Evolutionary conservation across 2,797 vertebrate genomes (phyloP), one percentile per base, ranked within the genome.

Genomic region (Anabas testudineus): DNA sequence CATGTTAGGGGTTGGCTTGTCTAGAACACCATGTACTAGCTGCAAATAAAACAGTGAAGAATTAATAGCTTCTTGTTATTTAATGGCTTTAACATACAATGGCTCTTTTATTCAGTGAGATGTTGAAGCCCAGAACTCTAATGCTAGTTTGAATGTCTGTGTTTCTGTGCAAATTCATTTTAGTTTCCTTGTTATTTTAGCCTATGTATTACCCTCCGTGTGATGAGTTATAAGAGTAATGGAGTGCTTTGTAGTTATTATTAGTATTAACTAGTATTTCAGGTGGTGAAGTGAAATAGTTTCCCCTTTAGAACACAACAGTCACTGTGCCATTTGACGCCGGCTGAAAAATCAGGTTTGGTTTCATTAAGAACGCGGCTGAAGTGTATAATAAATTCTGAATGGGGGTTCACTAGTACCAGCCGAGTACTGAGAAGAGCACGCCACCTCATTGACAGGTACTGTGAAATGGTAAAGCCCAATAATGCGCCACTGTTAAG

Each of bases 401-500:
- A 24, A 46, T 46, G 22, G 32, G 4, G 42, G 48, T 51, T n/a
- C 24, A 43, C 12, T 62, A 43, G 22, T 43, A 8, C 36, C 13
- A 19, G 0, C 2, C 58, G 14, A 19, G 52, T 39, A 49, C 30
- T 61, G 64, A 48, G 13, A 53, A 1, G 6, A 60, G 4, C 16
- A n/a, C 12, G 24, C 52, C 18, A 55, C 19, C 32, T 64, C 24
- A 43, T 28, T 70, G 64, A 74, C 53, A 55, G 46, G 46, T 67
- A 26, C 24, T 16, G 16, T 67, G 32, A 52, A 64, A 26, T 65
- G 32, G 36, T 42, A 15, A 49, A 32, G 34, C 66, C 47, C 19
- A 73, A 42, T 73, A 76, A 67, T 65, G 71, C 54, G 32, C 57
- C 13, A 6, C 18, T 49, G 54, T 51, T 9, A 1, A 45, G 56